Conservation (phyloP, 1,140 invertebrate species). For the Papilio polytes region DNA sequence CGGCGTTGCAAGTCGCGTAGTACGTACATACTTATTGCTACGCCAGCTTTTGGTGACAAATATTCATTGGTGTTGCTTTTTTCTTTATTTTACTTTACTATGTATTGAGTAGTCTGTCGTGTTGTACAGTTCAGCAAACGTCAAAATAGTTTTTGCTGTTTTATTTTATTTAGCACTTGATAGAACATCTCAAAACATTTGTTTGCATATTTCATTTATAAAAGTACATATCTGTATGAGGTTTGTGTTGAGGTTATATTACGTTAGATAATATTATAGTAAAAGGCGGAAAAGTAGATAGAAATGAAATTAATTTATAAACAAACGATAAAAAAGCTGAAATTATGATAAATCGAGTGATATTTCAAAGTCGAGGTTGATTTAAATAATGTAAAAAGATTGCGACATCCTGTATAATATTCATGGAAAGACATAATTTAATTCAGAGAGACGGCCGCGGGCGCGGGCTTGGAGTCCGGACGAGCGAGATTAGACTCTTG, state of each 20-base stretch:
- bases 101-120: neutral
- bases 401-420: conserved; percentile 78
- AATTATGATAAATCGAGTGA: conserved; percentile 43
- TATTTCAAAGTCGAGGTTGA: conserved; percentile 62
- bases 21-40: conserved; percentile 36
- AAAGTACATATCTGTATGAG: neutral
- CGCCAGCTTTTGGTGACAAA: conserved; percentile 24
- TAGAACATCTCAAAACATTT: too few species aligned
- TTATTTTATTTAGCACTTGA: too few species aligned
- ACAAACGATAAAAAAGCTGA: conserved; percentile 36
- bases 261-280: neutral
- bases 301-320: conserved; percentile 26
- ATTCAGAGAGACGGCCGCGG: conserved; percentile 70
- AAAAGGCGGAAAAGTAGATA: neutral
- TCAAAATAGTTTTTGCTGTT: too few species aligned
- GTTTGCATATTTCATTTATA: too few species aligned
- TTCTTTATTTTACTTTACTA: neutral
- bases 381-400: conserved; percentile 76
- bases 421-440: conserved; percentile 81
- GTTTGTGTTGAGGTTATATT: neutral
- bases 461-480: conserved; percentile 51
- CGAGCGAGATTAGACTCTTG: conserved; percentile 71
- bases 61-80: neutral
- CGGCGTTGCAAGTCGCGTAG: conserved; percentile 47
- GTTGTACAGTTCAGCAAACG: too few species aligned